A percentile compares a stretch with the other conserved stretches of the same genome.
Evolutionary conservation across 1,140 invertebrate species (phyloP).

Genomic region (Drosophila micromelanica): DNA sequence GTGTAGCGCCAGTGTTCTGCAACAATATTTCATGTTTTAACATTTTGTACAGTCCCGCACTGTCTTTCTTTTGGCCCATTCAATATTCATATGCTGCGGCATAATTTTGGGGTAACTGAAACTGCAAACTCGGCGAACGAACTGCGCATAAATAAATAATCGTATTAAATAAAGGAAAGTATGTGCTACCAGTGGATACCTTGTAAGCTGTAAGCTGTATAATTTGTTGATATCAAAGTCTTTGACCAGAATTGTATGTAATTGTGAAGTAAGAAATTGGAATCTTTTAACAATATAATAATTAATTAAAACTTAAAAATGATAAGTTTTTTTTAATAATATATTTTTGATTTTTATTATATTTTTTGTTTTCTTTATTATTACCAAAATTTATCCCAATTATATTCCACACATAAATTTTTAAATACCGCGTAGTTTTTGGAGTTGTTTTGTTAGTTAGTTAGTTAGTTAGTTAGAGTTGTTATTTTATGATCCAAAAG

Average conservation of each 20-base stretch:
- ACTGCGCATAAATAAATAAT: slow-evolving; percentile 50
- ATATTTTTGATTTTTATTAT: not conserved
- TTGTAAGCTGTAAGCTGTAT: too few relatives aligned
- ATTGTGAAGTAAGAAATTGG: too few relatives aligned
- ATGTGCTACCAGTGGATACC: slow-evolving; percentile 2
- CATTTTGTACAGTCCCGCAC: not conserved
- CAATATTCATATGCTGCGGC: slow-evolving; percentile 60
- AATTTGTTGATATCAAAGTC: too few relatives aligned
- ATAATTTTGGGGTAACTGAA: slow-evolving; percentile 42
- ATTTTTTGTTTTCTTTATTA: not conserved
- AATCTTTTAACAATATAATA: too few relatives aligned
- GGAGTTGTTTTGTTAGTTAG: too few relatives aligned
- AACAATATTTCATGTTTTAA: not conserved
- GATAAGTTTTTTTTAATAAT: not conserved
- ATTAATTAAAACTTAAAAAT: too few relatives aligned
- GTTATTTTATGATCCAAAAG: too few relatives aligned
- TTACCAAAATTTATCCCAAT: too few relatives aligned
- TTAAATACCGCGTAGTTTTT: too few relatives aligned
- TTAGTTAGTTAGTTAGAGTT: too few relatives aligned
- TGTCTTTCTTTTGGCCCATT: slow-evolving; percentile 11
- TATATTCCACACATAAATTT: too few relatives aligned
- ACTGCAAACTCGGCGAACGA: slow-evolving; percentile 18
- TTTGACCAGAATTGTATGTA: too few relatives aligned
- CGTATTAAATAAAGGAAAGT: not conserved
- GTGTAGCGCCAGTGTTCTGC: not conserved